Conservation (phyloP, 2,113 vertebrate genomes). For the Tachycineta bicolor region DNA sequence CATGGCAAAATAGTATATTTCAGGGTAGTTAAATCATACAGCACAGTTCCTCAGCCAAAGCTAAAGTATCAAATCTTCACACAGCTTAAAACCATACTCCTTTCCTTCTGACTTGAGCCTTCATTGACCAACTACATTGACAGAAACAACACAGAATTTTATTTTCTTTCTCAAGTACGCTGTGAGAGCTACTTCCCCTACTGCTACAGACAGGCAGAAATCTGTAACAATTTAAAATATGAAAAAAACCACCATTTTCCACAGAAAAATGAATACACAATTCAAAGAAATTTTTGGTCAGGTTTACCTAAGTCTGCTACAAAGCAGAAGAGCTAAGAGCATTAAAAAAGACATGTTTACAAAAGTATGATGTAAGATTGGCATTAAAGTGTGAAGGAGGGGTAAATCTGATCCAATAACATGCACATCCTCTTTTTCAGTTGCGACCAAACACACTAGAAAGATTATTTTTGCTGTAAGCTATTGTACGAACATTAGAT, state of each 20-base stretch:
- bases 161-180: not conserved
- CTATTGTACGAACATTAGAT: not conserved
- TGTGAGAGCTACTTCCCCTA: not conserved
- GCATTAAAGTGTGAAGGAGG: not conserved
- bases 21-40: not conserved
- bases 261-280: not conserved
- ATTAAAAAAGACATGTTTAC: not conserved
- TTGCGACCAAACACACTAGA: not conserved
- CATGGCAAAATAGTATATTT: not conserved
- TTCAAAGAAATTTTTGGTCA: not conserved
- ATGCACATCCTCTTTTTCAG: not conserved
- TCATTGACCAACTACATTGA: not conserved
- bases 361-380: not conserved
- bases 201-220: not conserved
- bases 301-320: not conserved
- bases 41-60: not conserved
- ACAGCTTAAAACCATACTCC: not conserved
- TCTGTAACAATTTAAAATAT: not conserved
- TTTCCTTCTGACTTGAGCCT: not conserved
- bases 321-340: not conserved
- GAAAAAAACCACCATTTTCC: not conserved
- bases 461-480: not conserved
- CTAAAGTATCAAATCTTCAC: not conserved
- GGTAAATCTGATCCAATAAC: not conserved
- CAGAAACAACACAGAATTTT: not conserved